A percentile compares a stretch with the other conserved stretches of the same genome.
These are phyloP conservation scores for Pyrrhosoma nymphula DNA, from an alignment of 2,888 invertebrate species.

Conservation along the genomic window DNA sequence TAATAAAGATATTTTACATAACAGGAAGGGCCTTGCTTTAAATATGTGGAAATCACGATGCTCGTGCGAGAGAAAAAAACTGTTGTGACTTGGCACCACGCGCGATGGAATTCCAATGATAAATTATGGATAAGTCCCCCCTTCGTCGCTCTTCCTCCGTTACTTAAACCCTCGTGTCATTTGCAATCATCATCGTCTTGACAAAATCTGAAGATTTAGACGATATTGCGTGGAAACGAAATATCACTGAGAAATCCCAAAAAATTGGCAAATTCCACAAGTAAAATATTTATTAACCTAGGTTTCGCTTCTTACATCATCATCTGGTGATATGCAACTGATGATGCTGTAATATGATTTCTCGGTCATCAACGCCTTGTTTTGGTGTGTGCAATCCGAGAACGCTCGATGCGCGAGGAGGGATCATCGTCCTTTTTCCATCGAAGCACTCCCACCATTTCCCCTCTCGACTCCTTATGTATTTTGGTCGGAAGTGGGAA, in stretches of 20 bases:
- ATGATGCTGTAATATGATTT: too few relatives aligned
- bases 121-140: background rate
- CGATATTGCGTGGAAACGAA: too few relatives aligned
- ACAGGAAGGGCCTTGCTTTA: too few relatives aligned
- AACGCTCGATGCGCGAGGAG: background rate
- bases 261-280: too few relatives aligned
- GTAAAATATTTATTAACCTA: too few relatives aligned
- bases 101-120: background rate
- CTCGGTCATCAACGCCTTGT: too few relatives aligned
- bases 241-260: too few relatives aligned
- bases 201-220: too few relatives aligned
- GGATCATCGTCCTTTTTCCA: background rate
- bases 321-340: too few relatives aligned
- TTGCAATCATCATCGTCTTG: background rate
- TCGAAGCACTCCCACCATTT: background rate
- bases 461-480: background rate
- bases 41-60: background rate
- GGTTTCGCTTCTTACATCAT: too few relatives aligned
- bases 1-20: too few relatives aligned
- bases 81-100: background rate
- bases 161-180: background rate
- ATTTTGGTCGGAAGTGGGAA: conserved; percentile 20
- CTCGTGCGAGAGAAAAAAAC: background rate
- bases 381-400: background rate
- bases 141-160: background rate